These are phyloP conservation scores for Meloidogyne hapla DNA, from an alignment of 1,140 invertebrate genomes.

Conservation along the genomic window DNA sequence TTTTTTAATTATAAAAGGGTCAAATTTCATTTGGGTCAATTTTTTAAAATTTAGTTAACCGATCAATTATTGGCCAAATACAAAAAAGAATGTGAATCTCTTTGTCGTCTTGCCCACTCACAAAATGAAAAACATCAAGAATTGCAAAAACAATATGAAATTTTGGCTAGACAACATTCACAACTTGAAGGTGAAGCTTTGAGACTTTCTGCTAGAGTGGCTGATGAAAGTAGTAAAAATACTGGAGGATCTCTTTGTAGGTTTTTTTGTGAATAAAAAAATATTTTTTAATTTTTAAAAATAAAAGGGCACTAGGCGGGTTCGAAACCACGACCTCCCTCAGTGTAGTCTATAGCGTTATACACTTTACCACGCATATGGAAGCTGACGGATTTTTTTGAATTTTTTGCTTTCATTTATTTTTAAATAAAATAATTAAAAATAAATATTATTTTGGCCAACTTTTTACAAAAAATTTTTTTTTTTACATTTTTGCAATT, in stretches of 20 bases:
- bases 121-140: conserved; percentile 88
- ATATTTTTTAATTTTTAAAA: too few species aligned
- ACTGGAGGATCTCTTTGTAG: not conserved
- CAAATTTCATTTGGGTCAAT: not conserved
- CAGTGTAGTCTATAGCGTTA: too few species aligned
- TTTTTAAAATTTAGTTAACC: conserved; percentile 64
- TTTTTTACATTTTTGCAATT: too few species aligned
- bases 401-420: too few species aligned
- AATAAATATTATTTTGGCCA: too few species aligned
- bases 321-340: too few species aligned
- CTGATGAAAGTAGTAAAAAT: conserved; percentile 1
- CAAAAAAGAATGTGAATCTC: conserved; percentile 75
- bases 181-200: conserved; percentile 79
- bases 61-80: conserved; percentile 75
- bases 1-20: too few species aligned
- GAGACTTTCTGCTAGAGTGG: not conserved
- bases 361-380: too few species aligned
- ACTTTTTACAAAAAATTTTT: too few species aligned
- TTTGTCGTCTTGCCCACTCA: conserved; percentile 85
- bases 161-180: conserved; percentile 90
- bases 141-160: conserved; percentile 95
- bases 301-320: too few species aligned
- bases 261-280: not conserved
- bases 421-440: too few species aligned
- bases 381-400: too few species aligned